Percentiles rank a stretch among this genome's conserved stretches.
Conservation (phyloP, 2,888 invertebrate genomes). For the Drosophila neotestacea region DNA sequence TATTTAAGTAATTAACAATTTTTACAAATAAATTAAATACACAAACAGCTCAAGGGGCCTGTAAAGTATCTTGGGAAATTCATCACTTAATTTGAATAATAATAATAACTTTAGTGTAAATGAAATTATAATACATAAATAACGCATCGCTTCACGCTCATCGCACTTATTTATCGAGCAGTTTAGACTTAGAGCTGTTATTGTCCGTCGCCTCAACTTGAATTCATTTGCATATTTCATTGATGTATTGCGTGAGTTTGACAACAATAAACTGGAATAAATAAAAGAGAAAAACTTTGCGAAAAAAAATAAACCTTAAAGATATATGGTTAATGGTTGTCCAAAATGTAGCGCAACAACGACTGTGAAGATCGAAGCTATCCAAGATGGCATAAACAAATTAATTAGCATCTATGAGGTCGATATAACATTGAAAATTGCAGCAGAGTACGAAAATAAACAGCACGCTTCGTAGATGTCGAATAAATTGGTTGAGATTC, state of each 20-base stretch:
- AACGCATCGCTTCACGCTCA: constrained; percentile 31
- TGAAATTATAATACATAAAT: neutral
- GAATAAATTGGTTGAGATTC: constrained; percentile 43
- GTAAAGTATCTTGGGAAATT: neutral
- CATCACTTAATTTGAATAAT: constrained; percentile 5
- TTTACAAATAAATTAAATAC: neutral
- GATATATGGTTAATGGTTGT: constrained; percentile 27
- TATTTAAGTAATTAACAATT: neutral
- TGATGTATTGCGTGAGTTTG: constrained; percentile 50
- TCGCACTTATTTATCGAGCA: constrained; percentile 40
- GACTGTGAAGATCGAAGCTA: constrained; percentile 23
- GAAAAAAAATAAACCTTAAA: constrained; percentile 36
- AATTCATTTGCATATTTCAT: constrained; percentile 63
- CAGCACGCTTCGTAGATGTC: constrained; percentile 39
- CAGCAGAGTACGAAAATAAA: constrained; percentile 41
- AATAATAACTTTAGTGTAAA: neutral
- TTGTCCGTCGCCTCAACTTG: constrained; percentile 32
- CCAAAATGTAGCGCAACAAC: constrained; percentile 63
- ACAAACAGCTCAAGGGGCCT: neutral
- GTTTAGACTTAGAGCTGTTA: constrained; percentile 36
- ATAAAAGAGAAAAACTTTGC: constrained; percentile 24
- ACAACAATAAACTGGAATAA: constrained; percentile 20
- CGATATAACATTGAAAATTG: constrained; percentile 53
- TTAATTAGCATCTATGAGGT: constrained; percentile 74
- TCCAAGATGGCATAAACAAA: constrained; percentile 68